Evolutionary conservation across 2,797 vertebrate species (phyloP).

Genomic region (Onychomys torridus): DNA sequence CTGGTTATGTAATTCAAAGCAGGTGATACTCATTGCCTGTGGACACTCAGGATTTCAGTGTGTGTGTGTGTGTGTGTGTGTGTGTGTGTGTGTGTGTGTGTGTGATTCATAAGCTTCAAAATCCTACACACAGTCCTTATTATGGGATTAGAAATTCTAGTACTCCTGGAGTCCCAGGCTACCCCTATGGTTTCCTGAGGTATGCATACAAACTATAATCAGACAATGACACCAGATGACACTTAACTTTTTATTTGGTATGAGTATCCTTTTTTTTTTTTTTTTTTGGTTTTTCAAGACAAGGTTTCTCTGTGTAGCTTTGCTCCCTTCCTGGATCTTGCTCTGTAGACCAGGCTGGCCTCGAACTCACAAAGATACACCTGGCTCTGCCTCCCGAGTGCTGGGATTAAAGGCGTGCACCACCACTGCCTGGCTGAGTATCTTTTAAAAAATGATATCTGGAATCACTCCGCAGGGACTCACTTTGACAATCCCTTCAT

Average conservation of each 20-base stretch:
- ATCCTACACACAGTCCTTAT: neutral
- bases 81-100: neutral
- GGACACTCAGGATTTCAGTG: neutral
- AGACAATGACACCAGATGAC: conserved; percentile 59
- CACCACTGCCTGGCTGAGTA: too few species aligned
- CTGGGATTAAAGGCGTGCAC: too few species aligned
- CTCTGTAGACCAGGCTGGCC: too few species aligned
- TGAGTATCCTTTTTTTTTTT: too few species aligned
- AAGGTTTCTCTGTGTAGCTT: too few species aligned
- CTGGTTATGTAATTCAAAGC: neutral
- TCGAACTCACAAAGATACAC: too few species aligned
- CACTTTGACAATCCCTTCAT: conserved; percentile 38
- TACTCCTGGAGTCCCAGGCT: conserved; percentile 17
- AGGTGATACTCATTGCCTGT: neutral
- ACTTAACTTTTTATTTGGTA: conserved; percentile 59
- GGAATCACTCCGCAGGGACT: conserved; percentile 38
- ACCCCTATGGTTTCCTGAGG: conserved; percentile 22
- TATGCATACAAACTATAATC: conserved; percentile 51
- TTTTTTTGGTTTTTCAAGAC: too few species aligned
- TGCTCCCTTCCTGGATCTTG: too few species aligned
- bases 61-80: neutral
- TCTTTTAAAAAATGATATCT: conserved; percentile 62
- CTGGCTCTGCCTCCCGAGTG: too few species aligned
- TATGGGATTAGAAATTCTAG: neutral
- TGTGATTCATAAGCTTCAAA: neutral